phyloP scores from a whole-genome alignment of 2,888 invertebrate species.

The Drosophila subsilvestris region DNA sequence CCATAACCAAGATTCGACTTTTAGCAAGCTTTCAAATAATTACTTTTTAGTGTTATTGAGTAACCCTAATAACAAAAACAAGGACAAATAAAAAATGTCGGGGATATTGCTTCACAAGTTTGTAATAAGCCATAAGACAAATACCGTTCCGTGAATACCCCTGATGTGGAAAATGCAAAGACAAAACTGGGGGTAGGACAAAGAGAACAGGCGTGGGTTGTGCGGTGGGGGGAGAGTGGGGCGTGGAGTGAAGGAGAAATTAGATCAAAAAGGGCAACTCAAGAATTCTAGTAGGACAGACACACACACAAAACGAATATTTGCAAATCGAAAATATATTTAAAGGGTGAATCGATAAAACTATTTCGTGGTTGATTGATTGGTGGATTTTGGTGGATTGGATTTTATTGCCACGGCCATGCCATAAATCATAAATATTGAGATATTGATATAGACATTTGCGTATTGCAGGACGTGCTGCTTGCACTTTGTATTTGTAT shows the following conservation, averaged over 20 bases:
- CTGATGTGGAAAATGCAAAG: not conserved
- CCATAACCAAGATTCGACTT: not conserved
- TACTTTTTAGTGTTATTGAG: not conserved
- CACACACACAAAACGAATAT: constrained; percentile 20
- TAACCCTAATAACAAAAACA: not conserved
- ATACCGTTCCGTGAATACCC: not conserved
- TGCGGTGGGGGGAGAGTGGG: not conserved
- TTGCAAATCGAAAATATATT: constrained; percentile 48
- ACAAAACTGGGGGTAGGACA: not conserved
- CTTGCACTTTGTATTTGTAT: constrained; percentile 54
- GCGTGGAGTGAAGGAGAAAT: constrained; percentile 3
- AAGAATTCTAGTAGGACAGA: constrained; percentile 17
- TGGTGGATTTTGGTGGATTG: constrained; percentile 46
- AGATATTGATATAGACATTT: constrained; percentile 54
- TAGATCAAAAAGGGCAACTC: constrained; percentile 39
- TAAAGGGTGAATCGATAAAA: constrained; percentile 47
- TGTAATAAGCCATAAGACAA: not conserved
- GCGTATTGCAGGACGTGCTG: constrained; percentile 68
- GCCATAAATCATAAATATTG: constrained; percentile 66
- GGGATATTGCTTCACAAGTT: not conserved
- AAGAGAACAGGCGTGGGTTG: constrained; percentile 21
- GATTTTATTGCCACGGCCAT: constrained; percentile 62
- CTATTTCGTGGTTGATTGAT: constrained; percentile 41
- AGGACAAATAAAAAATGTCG: not conserved
- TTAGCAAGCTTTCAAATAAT: not conserved